A percentile compares a stretch with the other conserved stretches of the same genome.
phyloP scores from a whole-genome alignment of 2,888 invertebrate species.

The Bellardia pandia region DNA sequence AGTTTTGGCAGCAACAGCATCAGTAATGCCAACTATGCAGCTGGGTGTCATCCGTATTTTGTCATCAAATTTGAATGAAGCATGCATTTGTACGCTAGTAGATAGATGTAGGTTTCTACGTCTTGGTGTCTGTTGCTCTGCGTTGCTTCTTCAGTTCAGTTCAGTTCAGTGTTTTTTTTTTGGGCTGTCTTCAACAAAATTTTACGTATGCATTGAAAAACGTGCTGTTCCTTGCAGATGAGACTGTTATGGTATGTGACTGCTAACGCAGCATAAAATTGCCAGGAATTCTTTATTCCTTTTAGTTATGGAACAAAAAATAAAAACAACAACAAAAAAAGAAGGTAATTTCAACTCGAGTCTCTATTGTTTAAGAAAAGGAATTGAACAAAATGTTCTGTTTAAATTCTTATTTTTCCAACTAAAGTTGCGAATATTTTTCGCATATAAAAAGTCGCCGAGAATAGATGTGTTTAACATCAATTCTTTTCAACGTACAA shows the following conservation, averaged over 20 bases:
- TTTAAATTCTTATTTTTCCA: slow-evolving; percentile 41
- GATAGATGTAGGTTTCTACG: neutral
- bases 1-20: slow-evolving; percentile 62
- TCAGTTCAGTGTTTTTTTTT: neutral
- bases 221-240: slow-evolving; percentile 70
- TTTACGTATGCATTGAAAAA: slow-evolving; percentile 57
- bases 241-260: slow-evolving; percentile 67
- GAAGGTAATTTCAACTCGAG: slow-evolving; percentile 48
- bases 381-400: slow-evolving; percentile 34
- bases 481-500: slow-evolving; percentile 40
- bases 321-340: slow-evolving; percentile 15
- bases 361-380: slow-evolving; percentile 41
- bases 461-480: slow-evolving; percentile 52
- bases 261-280: slow-evolving; percentile 74
- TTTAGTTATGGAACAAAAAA: slow-evolving; percentile 38
- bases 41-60: slow-evolving; percentile 70
- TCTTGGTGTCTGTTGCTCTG: slow-evolving; percentile 47
- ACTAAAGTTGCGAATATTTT: neutral
- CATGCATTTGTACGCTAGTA: slow-evolving; percentile 28
- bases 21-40: slow-evolving; percentile 72
- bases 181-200: slow-evolving; percentile 52
- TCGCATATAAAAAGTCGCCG: neutral
- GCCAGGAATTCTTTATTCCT: slow-evolving; percentile 62
- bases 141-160: slow-evolving; percentile 2
- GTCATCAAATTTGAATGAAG: slow-evolving; percentile 67